Evolutionary conservation across 2,888 invertebrate genomes (phyloP).

Genomic region (Clusia tigrina): DNA sequence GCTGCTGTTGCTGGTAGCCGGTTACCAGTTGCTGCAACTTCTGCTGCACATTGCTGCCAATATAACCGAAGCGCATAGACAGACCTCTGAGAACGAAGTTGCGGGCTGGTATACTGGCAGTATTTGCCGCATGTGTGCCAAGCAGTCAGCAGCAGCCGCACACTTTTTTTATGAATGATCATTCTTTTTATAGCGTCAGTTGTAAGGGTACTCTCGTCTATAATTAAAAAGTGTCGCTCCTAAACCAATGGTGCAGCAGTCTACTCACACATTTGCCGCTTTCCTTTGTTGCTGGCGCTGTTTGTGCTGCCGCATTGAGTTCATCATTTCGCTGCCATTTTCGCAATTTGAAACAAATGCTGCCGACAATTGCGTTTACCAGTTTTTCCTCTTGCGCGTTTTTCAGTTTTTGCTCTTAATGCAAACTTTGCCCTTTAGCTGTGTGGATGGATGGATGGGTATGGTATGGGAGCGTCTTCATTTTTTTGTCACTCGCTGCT

Average conservation of each 20-base stretch:
- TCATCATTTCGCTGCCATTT: neutral
- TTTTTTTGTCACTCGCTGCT: neutral
- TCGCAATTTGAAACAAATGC: neutral
- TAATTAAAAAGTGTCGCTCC: no score
- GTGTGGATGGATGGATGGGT: neutral
- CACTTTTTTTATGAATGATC: constrained; percentile 8
- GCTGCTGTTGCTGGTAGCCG: no score
- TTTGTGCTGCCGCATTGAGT: neutral
- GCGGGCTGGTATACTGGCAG: neutral
- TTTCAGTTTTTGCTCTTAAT: neutral
- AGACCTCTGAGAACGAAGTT: no score
- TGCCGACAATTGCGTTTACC: neutral
- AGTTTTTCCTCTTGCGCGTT: neutral
- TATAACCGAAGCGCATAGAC: no score
- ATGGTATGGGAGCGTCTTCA: no score
- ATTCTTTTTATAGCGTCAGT: no score
- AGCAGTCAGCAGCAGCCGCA: no score
- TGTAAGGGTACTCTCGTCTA: no score
- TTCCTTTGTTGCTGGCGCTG: neutral
- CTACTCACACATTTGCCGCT: no score
- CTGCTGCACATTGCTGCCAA: no score
- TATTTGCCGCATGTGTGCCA: neutral
- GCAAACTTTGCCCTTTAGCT: constrained; percentile 4
- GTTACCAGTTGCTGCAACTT: no score
- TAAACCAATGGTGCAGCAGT: no score